Base-by-base conservation (phyloP, 2,888 invertebrate genomes). In the Rhagium mordax region DNA sequence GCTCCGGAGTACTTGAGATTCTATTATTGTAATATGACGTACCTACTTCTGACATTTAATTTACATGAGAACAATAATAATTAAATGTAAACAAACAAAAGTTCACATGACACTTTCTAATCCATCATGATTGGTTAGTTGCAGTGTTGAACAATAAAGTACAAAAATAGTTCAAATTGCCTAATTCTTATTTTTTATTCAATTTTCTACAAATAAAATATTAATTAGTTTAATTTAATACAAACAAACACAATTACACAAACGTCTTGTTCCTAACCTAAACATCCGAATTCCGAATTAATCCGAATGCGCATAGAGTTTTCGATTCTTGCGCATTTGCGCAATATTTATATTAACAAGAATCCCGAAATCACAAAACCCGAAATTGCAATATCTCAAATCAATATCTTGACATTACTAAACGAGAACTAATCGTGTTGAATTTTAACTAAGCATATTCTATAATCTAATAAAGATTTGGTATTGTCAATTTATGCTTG, bases 1-100 rank as follows among this genome's bases (percentile, higher is more conserved):
- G 27, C 33, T 66, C n/a, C 15, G 24, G 27, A 57, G 21, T 53
- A 57, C 47, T 67, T 70, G 71, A 60, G 51, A 71, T 76, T 67
- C 76, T 76, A 76, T 76, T 72, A 76, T 62, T 76, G 71, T 67
- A 70, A 16, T 51, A 68, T 76, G 74, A 76, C 76, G 73, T 74
- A 57, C 27, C 21, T 51, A 47, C 65, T 33, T 53, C 16, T 57
- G 67, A 57, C 67, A 65, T 67, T 57, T 67, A 67, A 74, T 71
- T 62, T 72, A 48, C 69, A 73, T 70, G 65, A 41, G 59, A 70
- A 69, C 57, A 67, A 68, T 72, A 24, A 67, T n/a, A 20, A 7
- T 15, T 15, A 18, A 18, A 61, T 47, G 61, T 61, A 66, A 66
- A 41, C 41, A 67, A 67, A 67, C 47, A 61, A 61, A 41, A 47